Conservation (phyloP, 2,113 vertebrate genomes). For the Aspiorhynchus laticeps region DNA sequence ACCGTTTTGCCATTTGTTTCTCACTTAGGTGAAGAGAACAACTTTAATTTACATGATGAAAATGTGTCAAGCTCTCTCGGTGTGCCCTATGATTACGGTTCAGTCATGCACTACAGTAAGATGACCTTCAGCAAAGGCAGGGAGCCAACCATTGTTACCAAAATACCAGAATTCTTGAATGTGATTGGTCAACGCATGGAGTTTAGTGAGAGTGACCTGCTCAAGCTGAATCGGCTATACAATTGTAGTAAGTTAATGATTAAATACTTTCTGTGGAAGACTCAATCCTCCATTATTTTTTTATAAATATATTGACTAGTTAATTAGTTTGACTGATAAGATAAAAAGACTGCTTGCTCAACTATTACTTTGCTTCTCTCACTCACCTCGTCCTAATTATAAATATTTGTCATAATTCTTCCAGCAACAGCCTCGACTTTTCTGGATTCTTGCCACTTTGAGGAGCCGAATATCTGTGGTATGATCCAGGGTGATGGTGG, state of each 20-base stretch:
- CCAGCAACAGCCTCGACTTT: conserved; percentile 84
- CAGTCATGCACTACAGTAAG: no score
- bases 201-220: conserved; percentile 73
- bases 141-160: conserved; percentile 88
- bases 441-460: conserved; percentile 90
- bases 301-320: neutral
- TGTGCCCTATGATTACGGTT: conserved; percentile 88
- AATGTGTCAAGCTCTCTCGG: conserved; percentile 75
- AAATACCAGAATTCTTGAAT: conserved; percentile 83
- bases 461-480: conserved; percentile 88
- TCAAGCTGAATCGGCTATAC: conserved; percentile 85
- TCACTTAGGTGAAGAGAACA: conserved; percentile 78
- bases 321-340: neutral
- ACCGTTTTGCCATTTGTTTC: neutral
- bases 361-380: neutral
- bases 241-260: conserved; percentile 83
- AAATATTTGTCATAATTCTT: neutral
- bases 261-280: neutral
- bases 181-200: conserved; percentile 86
- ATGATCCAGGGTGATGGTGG: conserved; percentile 85
- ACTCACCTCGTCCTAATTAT: neutral
- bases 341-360: neutral
- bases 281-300: neutral
- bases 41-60: conserved; percentile 81
- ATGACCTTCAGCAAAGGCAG: no score